These are phyloP conservation scores for Platerodrilus igneus DNA, from an alignment of 2,888 invertebrate genomes.

Conservation along the genomic window DNA sequence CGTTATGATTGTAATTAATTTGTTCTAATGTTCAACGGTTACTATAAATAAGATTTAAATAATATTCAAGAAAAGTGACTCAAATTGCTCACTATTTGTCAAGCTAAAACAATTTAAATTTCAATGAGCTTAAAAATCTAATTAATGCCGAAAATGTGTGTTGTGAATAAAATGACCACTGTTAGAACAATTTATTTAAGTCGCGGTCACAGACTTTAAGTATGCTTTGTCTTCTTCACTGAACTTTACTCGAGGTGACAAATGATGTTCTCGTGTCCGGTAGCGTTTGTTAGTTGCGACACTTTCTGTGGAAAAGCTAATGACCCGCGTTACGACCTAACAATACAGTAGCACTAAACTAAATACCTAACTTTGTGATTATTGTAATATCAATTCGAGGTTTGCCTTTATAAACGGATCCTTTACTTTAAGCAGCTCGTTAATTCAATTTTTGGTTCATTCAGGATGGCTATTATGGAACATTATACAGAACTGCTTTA, in stretches of 20 bases:
- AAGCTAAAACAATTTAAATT: too few relatives aligned
- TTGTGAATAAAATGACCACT: constrained; percentile 16
- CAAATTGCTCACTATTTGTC: too few relatives aligned
- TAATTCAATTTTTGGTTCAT: constrained; percentile 24
- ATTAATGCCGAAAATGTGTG: too few relatives aligned
- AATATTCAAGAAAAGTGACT: too few relatives aligned
- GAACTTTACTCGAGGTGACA: constrained; percentile 32
- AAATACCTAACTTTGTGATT: constrained; percentile 9
- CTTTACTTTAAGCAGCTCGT: constrained; percentile 15
- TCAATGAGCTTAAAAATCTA: too few relatives aligned
- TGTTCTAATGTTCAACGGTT: too few relatives aligned
- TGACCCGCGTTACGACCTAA: constrained; percentile 32
- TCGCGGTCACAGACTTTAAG: constrained; percentile 19
- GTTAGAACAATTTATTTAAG: constrained; percentile 25
- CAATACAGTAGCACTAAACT: constrained; percentile 13
- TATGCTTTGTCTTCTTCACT: constrained; percentile 22
- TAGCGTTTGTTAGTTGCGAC: constrained; percentile 34
- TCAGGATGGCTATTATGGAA: constrained; percentile 20
- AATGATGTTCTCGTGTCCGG: constrained; percentile 36
- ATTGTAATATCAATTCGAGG: constrained; percentile 8
- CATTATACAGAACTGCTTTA: constrained; percentile 20
- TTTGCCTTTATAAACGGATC: constrained; percentile 18
- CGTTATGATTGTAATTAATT: too few relatives aligned
- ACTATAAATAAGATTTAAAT: too few relatives aligned
- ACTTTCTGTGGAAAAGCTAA: constrained; percentile 38